Conservation (phyloP, 2,113 vertebrate species). For the Phoenicopterus ruber region DNA sequence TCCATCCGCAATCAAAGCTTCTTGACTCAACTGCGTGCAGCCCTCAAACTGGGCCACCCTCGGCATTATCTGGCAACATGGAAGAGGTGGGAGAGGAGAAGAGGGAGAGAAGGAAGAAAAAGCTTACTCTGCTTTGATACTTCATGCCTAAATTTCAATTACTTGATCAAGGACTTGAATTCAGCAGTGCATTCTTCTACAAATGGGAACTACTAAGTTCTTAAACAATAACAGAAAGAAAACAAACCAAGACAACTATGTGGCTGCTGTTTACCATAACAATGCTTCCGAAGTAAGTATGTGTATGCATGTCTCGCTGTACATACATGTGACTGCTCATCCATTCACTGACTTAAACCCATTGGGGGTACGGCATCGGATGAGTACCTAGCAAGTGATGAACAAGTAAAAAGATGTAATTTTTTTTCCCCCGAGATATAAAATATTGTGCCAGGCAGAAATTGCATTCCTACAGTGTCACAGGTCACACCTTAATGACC, state of each 20-base stretch:
- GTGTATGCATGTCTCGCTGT: rapidly evolving
- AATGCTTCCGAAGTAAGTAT: neutral
- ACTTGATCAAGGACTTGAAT: constrained; percentile 69
- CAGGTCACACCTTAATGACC: neutral
- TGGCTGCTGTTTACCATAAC: neutral
- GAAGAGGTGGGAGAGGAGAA: neutral
- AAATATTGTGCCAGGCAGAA: neutral
- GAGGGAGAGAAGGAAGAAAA: neutral
- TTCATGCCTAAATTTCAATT: constrained; percentile 52
- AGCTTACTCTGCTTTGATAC: constrained; percentile 63
- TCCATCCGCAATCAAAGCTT: constrained; percentile 77
- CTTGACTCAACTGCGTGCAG: neutral
- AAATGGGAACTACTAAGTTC: constrained; percentile 1
- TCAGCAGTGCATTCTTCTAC: constrained; percentile 40
- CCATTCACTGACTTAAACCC: neutral
- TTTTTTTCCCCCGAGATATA: neutral
- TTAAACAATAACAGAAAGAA: neutral
- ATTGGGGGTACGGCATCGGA: neutral
- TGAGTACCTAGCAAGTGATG: neutral
- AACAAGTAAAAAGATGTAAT: neutral
- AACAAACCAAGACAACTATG: neutral
- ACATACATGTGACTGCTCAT: neutral
- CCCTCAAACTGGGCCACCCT: neutral
- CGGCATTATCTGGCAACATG: neutral
- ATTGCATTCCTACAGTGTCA: neutral